phyloP scores from a whole-genome alignment of 2,113 vertebrate species.

The Siniperca chuatsi region DNA sequence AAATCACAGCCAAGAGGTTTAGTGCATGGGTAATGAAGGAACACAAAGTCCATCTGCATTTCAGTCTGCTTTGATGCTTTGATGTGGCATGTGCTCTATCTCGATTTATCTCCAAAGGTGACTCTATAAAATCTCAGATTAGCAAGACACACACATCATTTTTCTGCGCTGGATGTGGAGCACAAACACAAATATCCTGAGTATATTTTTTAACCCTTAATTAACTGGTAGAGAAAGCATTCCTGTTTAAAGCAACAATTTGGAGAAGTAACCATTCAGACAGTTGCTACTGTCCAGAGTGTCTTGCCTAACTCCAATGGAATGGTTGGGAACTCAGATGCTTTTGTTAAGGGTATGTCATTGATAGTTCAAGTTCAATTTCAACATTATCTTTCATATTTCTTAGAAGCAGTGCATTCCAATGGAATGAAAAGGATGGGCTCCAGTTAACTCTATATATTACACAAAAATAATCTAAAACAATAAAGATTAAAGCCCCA shows the following conservation, averaged over 20 bases:
- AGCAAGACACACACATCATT: conserved; percentile 50
- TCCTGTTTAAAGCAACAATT: neutral
- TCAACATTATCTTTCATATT: neutral
- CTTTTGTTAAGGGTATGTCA: neutral
- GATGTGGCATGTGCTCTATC: conserved; percentile 73
- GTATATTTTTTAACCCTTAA: conserved; percentile 25
- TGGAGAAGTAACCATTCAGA: neutral
- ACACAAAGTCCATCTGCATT: conserved; percentile 79
- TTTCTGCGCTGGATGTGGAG: conserved; percentile 36
- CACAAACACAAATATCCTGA: conserved; percentile 1
- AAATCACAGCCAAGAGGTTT: conserved; percentile 77
- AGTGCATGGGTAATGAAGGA: conserved; percentile 79
- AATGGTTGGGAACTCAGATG: neutral
- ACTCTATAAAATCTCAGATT: conserved; percentile 51
- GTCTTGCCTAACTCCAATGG: neutral
- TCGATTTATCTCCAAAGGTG: conserved; percentile 62
- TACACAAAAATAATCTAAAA: neutral
- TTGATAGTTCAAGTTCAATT: neutral
- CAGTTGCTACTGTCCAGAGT: neutral
- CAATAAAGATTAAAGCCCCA: neutral
- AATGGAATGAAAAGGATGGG: neutral
- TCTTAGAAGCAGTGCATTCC: neutral
- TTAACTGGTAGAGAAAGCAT: neutral
- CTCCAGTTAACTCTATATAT: neutral
- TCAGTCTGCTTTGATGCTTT: conserved; percentile 76